Base-by-base conservation (phyloP, 2,113 vertebrate species). In the Melanostigma gelatinosum region DNA sequence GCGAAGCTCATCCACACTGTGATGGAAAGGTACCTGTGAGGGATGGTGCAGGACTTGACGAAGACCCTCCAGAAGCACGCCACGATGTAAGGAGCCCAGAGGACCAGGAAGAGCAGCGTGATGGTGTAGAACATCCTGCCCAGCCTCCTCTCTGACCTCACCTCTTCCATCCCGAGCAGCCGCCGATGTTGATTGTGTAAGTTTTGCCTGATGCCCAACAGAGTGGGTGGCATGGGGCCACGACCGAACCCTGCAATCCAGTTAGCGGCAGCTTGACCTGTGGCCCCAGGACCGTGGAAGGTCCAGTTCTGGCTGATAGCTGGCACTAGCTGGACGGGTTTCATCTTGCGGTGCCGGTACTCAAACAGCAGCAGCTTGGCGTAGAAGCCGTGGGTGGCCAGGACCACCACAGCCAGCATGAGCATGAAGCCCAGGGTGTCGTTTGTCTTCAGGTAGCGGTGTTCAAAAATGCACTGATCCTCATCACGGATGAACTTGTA, bases 301-400 rank as follows among this genome's bases (percentile, higher is more conserved):
- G 97, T 97, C 97, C 97, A 97, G 94, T 97, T 97, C 92, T 98
- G 97, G 93, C 97, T 98, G 92, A 98, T 97, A 63, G 97, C 97
- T 2, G 97, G 97, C 75, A 98, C 97, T 85, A 97, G 96, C 93
- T 98, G 97, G 85, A 97, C 96, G 0, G 97, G 97, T 92, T 97
- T 97, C 97, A 97, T 97, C 95, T 97, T 97, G 82, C 97, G 97
- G 93, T 97, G 97, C 91, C 96, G 93, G 87, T 98, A 97, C 91
- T 97, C 97, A 18, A 98, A 98, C 80, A 97, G 95, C 87, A 97
- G 95, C 76, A 98, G 95, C 93, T 97, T 97, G 94, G 96, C 96
- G 83, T 98, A 98, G 93, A 98, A 97, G 61, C 96, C 96, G 38
- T 98, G 97, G 75, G 97, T 97, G 84, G 97, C 97, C 80, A 97